phyloP scores from a whole-genome alignment of 1,140 invertebrate genomes.

The Pseudomyrmex cubaensis region DNA sequence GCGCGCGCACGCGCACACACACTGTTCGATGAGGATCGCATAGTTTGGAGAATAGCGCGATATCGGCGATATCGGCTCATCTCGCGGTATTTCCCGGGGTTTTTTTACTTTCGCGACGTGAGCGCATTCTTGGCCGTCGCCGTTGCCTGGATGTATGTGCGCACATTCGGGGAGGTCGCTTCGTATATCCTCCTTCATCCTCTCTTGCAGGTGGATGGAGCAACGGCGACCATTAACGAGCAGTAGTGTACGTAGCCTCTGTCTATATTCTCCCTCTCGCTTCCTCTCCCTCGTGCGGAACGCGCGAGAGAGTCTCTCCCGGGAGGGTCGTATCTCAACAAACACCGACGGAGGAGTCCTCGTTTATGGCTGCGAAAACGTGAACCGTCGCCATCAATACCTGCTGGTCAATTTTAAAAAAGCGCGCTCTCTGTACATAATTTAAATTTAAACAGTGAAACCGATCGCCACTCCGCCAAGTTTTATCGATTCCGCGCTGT shows the following conservation, averaged over 20 bases:
- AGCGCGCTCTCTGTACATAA: conserved; percentile 1
- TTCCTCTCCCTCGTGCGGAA: not conserved
- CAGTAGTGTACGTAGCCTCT: conserved; percentile 30
- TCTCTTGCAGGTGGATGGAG: not conserved
- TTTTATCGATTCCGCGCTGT: conserved; percentile 33
- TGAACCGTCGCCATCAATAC: conserved; percentile 34
- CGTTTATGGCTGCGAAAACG: conserved; percentile 53
- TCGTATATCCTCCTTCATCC: not conserved
- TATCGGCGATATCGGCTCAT: not conserved
- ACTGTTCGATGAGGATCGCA: conserved; percentile 31
- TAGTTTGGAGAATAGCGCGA: conserved; percentile 7
- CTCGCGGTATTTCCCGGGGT: not conserved
- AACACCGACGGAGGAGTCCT: conserved; percentile 54
- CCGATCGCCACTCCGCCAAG: not conserved
- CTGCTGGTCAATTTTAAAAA: conserved; percentile 36
- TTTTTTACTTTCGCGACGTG: not conserved
- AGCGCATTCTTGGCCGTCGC: conserved; percentile 7
- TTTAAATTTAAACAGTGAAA: conserved; percentile 31
- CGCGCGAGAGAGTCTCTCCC: conserved; percentile 25
- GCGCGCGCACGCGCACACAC: too few relatives aligned
- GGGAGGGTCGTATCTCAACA: conserved; percentile 61
- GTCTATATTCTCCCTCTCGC: conserved; percentile 35
- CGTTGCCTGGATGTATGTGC: not conserved
- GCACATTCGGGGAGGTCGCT: not conserved
- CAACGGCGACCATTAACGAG: conserved; percentile 53